These are phyloP conservation scores for Elachura formosa DNA, from an alignment of 2,113 vertebrate species.

Conservation along the genomic window DNA sequence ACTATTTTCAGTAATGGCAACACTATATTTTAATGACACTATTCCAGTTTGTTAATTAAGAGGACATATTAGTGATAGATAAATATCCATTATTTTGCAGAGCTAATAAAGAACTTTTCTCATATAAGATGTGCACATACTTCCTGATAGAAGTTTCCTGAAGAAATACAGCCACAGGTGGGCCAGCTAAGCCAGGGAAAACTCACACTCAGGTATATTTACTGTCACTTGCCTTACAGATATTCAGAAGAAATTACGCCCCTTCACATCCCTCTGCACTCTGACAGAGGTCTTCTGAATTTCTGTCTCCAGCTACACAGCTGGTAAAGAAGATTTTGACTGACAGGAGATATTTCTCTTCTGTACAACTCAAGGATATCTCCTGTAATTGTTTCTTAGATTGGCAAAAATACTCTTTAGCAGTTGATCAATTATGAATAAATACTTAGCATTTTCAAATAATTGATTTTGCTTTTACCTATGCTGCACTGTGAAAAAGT, in stretches of 20 bases:
- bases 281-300: background rate
- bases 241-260: background rate
- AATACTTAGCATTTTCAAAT: background rate
- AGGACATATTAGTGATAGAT: background rate
- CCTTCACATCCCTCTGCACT: background rate
- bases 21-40: background rate
- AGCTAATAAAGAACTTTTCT: background rate
- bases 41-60: background rate
- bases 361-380: background rate
- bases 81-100: background rate
- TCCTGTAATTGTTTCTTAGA: background rate
- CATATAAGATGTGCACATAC: background rate
- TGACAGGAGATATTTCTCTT: background rate
- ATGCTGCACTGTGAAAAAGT: background rate
- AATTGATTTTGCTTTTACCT: background rate
- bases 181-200: background rate
- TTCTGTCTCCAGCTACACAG: background rate
- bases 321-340: background rate
- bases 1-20: background rate
- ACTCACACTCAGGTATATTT: background rate
- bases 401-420: background rate
- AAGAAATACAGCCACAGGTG: background rate
- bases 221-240: background rate
- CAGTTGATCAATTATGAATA: background rate
- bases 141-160: background rate